These are phyloP conservation scores for Clarias macrocephalus DNA, from an alignment of 2,113 vertebrate genomes.

Conservation along the genomic window DNA sequence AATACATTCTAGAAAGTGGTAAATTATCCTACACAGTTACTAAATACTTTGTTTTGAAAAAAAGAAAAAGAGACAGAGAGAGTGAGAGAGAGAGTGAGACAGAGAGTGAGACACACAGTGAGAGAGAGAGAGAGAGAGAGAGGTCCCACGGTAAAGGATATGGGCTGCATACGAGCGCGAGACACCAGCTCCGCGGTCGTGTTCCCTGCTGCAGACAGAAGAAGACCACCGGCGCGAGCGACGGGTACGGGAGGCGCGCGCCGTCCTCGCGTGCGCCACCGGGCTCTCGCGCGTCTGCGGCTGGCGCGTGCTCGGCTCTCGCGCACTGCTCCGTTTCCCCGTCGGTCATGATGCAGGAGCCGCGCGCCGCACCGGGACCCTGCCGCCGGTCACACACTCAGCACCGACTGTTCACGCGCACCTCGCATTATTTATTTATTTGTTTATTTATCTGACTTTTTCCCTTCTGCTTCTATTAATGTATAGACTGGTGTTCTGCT, in stretches of 20 bases:
- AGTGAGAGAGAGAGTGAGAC: not conserved
- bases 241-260: slow-evolving; percentile 86
- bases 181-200: slow-evolving; percentile 95
- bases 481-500: too few relatives aligned
- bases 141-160: slow-evolving; percentile 78
- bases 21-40: not conserved
- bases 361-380: slow-evolving; percentile 24
- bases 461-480: not conserved
- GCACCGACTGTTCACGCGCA: not conserved
- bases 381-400: not conserved
- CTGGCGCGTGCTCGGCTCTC: slow-evolving; percentile 12
- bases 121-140: not conserved
- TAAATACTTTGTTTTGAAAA: not conserved
- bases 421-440: not conserved
- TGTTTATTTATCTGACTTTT: not conserved
- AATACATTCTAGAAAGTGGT: not conserved
- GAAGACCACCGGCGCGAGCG: slow-evolving; percentile 89
- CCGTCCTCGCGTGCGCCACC: slow-evolving; percentile 66
- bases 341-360: slow-evolving; percentile 36
- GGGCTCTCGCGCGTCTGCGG: slow-evolving; percentile 1
- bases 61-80: too few relatives aligned
- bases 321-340: slow-evolving; percentile 20
- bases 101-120: not conserved
- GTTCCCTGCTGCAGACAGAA: slow-evolving; percentile 92
- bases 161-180: slow-evolving; percentile 93